Conservation (phyloP, 2,888 invertebrate species). For the Abrostola tripartita region DNA sequence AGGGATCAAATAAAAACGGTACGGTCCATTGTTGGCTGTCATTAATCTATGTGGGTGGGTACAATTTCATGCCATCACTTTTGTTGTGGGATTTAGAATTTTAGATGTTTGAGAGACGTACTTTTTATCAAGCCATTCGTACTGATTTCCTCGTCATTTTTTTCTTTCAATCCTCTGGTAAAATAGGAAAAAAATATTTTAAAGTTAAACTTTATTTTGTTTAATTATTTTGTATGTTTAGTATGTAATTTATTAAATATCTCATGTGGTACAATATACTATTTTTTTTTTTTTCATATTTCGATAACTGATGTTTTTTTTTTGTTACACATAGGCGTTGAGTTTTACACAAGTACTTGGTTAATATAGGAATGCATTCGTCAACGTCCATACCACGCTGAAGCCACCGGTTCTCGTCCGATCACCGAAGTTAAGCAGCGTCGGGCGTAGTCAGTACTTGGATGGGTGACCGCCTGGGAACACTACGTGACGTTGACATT, state of each 20-base stretch:
- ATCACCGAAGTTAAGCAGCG: constrained; percentile 85
- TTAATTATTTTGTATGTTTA: too few species aligned
- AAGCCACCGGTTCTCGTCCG: constrained; percentile 84
- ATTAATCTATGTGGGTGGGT: constrained; percentile 85
- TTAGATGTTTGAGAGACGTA: constrained; percentile 34
- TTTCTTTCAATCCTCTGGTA: constrained; percentile 13
- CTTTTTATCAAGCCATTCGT: constrained; percentile 2
- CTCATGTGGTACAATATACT: too few species aligned
- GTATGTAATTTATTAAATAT: too few species aligned
- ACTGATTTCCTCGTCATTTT: background rate
- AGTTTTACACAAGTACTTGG: too few species aligned
- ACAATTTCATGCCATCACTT: constrained; percentile 68
- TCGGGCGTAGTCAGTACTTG: constrained; percentile 83
- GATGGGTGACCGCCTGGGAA: constrained; percentile 81
- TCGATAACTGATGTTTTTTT: too few species aligned
- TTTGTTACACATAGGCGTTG: too few species aligned
- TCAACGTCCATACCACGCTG: constrained; percentile 82
- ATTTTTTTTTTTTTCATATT: too few species aligned
- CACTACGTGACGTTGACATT: constrained; percentile 69
- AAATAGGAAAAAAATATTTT: too few species aligned
- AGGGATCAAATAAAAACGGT: constrained; percentile 75
- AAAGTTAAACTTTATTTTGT: too few species aligned
- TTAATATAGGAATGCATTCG: too few species aligned
- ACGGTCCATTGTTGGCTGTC: constrained; percentile 74
- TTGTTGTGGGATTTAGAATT: constrained; percentile 56